phyloP scores from a whole-genome alignment of 1,140 invertebrate species.

The Penaeus vannamei region DNA sequence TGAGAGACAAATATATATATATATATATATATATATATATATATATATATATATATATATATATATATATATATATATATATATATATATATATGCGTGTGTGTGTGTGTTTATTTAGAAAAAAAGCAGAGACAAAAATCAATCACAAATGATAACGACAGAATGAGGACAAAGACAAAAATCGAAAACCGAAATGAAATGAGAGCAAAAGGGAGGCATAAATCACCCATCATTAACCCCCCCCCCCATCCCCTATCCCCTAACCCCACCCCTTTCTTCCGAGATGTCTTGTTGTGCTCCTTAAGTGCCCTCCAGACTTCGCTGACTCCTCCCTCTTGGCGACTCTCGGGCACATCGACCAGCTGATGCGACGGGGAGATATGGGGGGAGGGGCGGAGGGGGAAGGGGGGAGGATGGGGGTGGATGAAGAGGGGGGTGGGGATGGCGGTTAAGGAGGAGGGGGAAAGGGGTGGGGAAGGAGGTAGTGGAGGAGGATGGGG shows the following conservation, averaged over 20 bases:
- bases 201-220: too few relatives aligned
- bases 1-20: not conserved
- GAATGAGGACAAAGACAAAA: not conserved
- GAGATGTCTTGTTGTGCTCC: not conserved
- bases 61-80: not conserved
- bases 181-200: too few relatives aligned
- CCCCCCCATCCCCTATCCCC: not conserved
- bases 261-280: not conserved
- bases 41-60: not conserved
- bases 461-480: too few relatives aligned
- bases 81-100: not conserved
- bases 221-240: not conserved
- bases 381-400: too few relatives aligned
- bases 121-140: not conserved
- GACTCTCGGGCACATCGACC: too few relatives aligned
- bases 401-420: too few relatives aligned
- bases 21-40: not conserved
- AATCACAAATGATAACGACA: not conserved
- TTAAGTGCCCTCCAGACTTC: not conserved
- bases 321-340: too few relatives aligned
- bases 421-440: too few relatives aligned
- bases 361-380: too few relatives aligned
- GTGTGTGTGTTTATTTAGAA: not conserved
- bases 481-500: too few relatives aligned
- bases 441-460: fast-evolving